Percentiles rank a stretch among this genome's conserved stretches.
Conservation (phyloP, 2,797 vertebrate genomes). For the Sebastes cheni region DNA sequence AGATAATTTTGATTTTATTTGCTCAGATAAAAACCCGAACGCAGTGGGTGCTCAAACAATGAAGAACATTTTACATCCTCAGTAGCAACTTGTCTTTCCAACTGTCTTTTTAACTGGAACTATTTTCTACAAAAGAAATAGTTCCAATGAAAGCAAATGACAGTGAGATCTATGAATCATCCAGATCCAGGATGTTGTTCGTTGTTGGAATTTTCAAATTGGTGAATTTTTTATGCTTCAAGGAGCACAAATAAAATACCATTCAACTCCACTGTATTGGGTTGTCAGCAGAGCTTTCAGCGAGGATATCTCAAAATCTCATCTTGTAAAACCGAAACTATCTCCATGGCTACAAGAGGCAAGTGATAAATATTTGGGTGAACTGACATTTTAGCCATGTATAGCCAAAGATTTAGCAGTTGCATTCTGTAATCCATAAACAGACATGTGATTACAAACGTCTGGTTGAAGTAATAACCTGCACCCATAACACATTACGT, state of each 20-base stretch:
- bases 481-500: slow-evolving; percentile 31
- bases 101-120: background rate
- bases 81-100: background rate
- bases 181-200: background rate
- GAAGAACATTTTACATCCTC: background rate
- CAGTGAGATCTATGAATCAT: background rate
- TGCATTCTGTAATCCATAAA: background rate
- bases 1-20: background rate
- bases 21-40: background rate
- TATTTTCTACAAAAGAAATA: background rate
- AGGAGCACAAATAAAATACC: background rate
- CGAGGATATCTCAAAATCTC: background rate
- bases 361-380: background rate
- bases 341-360: background rate
- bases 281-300: background rate
- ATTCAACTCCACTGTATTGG: background rate
- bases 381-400: background rate
- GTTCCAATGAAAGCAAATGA: background rate
- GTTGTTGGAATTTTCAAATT: background rate
- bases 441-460: background rate
- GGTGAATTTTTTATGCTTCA: background rate
- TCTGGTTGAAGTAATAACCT: slow-evolving; percentile 40
- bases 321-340: background rate
- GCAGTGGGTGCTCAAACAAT: background rate
- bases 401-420: background rate